Conservation (phyloP, 37 sponge, comb jelly and placozoan species). For the Cladorhizidae sp. region DNA sequence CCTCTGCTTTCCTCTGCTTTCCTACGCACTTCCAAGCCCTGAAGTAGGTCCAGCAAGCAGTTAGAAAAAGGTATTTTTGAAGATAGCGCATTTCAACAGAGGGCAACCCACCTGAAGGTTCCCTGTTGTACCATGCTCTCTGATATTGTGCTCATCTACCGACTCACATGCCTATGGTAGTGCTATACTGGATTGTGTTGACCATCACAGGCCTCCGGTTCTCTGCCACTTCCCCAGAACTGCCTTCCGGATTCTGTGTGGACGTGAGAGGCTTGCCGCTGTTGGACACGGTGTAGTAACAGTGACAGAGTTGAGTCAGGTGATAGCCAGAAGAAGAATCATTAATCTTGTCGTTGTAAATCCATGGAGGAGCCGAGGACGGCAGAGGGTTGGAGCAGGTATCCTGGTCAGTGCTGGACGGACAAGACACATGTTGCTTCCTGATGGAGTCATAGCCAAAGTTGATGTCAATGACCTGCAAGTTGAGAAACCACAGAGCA, state of each 20-base stretch:
- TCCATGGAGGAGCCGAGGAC: not conserved
- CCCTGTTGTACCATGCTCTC: no score
- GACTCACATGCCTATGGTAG: constrained; percentile 37
- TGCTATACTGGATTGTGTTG: constrained; percentile 33
- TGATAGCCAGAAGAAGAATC: constrained; percentile 30
- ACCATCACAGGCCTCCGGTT: not conserved
- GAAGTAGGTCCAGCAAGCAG: no score
- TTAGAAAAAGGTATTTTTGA: no score
- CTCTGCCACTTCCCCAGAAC: not conserved
- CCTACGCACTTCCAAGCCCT: not conserved
- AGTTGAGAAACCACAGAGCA: not conserved
- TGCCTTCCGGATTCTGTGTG: not conserved
- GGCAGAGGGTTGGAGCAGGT: not conserved
- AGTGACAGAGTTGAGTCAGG: constrained; percentile 32
- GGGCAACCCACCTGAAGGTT: no score
- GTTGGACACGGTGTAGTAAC: constrained; percentile 13
- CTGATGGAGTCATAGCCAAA: constrained; percentile 32
- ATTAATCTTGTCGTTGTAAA: not conserved
- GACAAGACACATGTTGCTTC: not conserved
- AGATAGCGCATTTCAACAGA: no score
- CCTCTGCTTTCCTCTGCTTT: no score
- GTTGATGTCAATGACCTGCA: constrained; percentile 27
- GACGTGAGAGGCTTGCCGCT: no score
- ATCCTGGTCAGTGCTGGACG: not conserved
- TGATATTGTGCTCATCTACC: not conserved